Evolutionary conservation across 2,888 invertebrate species (phyloP), one percentile per base, ranked within the genome.

Genomic region (Amphipyra tragopoginis): DNA sequence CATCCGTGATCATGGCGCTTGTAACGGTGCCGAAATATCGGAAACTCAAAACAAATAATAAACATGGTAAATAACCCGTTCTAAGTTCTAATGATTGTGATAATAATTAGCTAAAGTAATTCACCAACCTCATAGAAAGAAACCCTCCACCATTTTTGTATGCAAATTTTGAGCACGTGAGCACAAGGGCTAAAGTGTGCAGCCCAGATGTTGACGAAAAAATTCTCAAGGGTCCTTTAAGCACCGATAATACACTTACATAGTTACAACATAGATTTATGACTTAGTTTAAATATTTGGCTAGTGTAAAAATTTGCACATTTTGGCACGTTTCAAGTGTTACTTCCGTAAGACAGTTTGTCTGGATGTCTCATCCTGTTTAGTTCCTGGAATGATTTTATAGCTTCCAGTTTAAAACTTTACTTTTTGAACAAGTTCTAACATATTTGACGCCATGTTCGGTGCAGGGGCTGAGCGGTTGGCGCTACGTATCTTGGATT

Each of bases 261-360:
- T 74, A 63, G 47, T 83, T 79, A 81, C 48, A 60, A 45, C 65
- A 71, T 61, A 83, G 80, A 86, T 89, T 90, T 87, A 88, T 82
- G 80, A 57, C 58, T 65, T 65, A 53, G 39, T 76, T 79, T 72
- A 68, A 66, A 64, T 64, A 73, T 79, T 78, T 71, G 56, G 72
- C 68, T 77, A 72, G 84, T 83, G 84, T 83, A 74, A 80, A 81
- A 80, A 79, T 87, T 79, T 75, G 80, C 89, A 87, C 84, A 72
- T 87, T 81, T 87, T 78, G 75, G 78, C 86, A 86, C 81, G 68
- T 87, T 81, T 88, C 75, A 86, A 91, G 90, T 88, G 87, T 74
- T 77, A 66, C 81, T 90, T 90, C 90, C 86, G 81, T 52, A 60
- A 66, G 75, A 69, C 76, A 56, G 59, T 47, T 63, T 75, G 79